Base-by-base conservation (phyloP, 2,113 vertebrate species). In the Psophia crepitans region DNA sequence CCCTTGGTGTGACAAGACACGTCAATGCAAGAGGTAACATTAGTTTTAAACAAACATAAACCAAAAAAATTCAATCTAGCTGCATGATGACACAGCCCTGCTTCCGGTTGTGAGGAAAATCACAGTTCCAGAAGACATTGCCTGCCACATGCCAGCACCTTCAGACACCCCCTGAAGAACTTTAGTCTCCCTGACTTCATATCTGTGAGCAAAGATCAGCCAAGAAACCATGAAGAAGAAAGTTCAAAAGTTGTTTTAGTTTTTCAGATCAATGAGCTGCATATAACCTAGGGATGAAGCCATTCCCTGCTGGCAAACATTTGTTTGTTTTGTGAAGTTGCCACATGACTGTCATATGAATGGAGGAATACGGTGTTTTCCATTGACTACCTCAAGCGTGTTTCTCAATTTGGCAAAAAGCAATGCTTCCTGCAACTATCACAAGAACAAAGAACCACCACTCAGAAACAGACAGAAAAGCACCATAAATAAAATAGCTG, bases 221-320 rank as follows among this genome's bases (percentile, higher is more conserved):
- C 79, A 90, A 90, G 76, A 85, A 87, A 77, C 39, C 54, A 51
- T 18, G 22, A 93, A 88, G 22, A 1, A 49, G 27, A 71, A 33
- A 81, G 85, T 95, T 87, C 87, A 94, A 81, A 96, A 90, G 76
- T 68, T 89, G 33, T 8, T 81, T 51, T 41, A 78, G 71, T 95
- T 96, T 92, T 90, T 68, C 80, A 87, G 73, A 35, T 60, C 76
- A 90, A 12, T n/a, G 43, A 93, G 14, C 80, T 92, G 79, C 68
- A 39, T 14, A 57, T 69, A 78, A 96, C 61, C 8, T 44, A 58
- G 9, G 15, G 30, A 28, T 56, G 30, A 89, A 80, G 37, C 10
- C 65, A 66, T 11, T 51, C 26, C 48, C 35, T 58, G 15, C 41
- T 66, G 21, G 41, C 30, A 70, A 65, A 89, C 30, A 33, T 66